Evolutionary conservation across 2,113 vertebrate genomes (phyloP).

Genomic region (Erythrocercus mccallii): DNA sequence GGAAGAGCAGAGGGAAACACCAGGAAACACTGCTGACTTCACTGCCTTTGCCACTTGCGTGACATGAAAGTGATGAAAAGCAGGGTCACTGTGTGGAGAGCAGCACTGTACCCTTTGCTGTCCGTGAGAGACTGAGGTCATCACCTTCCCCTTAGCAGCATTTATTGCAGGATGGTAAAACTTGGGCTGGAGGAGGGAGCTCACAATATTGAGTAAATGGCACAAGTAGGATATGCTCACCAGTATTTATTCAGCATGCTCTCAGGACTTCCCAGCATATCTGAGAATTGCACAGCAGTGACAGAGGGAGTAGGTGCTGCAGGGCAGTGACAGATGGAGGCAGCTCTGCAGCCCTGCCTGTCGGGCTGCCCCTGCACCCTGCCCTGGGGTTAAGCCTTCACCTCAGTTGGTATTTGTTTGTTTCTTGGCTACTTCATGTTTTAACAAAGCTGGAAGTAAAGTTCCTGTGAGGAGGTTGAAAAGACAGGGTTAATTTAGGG

Average conservation of each 20-base stretch:
- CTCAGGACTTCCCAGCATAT: background rate
- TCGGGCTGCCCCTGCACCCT: background rate
- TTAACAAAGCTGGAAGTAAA: conserved; percentile 30
- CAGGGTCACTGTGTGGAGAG: background rate
- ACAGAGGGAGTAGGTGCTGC: background rate
- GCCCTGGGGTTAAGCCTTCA: background rate
- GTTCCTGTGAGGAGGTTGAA: background rate
- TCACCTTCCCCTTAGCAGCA: background rate
- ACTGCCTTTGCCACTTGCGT: background rate
- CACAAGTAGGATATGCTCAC: background rate
- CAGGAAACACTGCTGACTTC: background rate
- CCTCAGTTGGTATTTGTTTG: background rate
- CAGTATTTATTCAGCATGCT: accelerated
- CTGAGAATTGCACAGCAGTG: background rate
- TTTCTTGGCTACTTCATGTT: conserved; percentile 31
- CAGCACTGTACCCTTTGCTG: background rate
- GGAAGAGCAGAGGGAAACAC: background rate
- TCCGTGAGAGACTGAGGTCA: background rate
- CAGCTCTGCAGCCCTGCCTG: background rate
- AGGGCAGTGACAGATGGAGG: background rate
- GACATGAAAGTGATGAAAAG: background rate
- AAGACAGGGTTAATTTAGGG: conserved; percentile 33
- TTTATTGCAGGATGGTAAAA: background rate
- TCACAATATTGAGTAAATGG: background rate
- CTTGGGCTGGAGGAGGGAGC: background rate